phyloP scores from a whole-genome alignment of 2,888 invertebrate genomes.

The Deilephila porcellus region DNA sequence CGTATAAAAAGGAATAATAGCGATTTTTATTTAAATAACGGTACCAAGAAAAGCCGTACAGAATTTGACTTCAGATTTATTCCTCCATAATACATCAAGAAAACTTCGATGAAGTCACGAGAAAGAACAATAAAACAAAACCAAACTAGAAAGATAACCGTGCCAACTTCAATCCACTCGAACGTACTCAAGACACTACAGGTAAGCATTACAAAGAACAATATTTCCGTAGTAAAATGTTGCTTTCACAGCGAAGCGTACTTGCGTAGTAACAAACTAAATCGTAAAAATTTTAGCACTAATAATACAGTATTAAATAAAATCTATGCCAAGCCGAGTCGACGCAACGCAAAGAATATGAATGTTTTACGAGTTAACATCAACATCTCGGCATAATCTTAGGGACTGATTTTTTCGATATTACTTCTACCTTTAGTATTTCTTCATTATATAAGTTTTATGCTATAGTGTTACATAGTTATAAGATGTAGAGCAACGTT shows the following conservation, averaged over 20 bases:
- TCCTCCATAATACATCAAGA: background rate
- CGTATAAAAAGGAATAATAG: too few relatives aligned
- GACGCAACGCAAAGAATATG: slow-evolving; percentile 24
- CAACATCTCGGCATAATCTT: slow-evolving; percentile 17
- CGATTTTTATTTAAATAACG: background rate
- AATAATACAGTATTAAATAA: slow-evolving; percentile 24
- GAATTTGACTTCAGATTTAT: background rate
- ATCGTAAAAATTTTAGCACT: slow-evolving; percentile 26
- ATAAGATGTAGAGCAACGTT: too few relatives aligned
- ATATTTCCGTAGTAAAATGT: slow-evolving; percentile 24
- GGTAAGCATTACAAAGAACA: slow-evolving; percentile 25
- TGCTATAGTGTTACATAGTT: too few relatives aligned
- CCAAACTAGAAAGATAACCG: background rate
- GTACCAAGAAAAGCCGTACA: background rate
- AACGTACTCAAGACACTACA: slow-evolving; percentile 9
- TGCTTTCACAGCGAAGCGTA: background rate
- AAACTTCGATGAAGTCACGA: background rate
- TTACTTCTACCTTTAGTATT: slow-evolving; percentile 16
- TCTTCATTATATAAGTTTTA: background rate
- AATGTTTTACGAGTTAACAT: slow-evolving; percentile 23
- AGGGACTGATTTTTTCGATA: slow-evolving; percentile 18
- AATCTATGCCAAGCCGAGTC: slow-evolving; percentile 26
- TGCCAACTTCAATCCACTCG: background rate
- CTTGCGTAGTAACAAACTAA: slow-evolving; percentile 17
- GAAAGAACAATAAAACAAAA: background rate